A percentile compares a stretch with the other conserved stretches of the same genome.
Conservation (phyloP, 1,140 invertebrate genomes). For the Zaprionus nigranus region DNA sequence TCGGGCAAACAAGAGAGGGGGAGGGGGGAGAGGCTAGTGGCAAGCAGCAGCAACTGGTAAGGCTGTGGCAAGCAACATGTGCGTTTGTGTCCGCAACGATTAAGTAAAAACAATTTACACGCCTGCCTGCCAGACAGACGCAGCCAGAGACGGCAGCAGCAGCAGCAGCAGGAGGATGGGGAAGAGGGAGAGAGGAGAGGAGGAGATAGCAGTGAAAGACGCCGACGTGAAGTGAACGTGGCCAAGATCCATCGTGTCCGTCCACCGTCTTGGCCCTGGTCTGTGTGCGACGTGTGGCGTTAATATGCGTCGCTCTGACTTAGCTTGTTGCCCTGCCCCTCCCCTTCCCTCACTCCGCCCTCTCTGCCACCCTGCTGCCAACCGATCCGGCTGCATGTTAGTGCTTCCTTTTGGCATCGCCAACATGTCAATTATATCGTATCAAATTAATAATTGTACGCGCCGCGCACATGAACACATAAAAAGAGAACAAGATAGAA, state of each 20-base stretch:
- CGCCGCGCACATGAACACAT: conserved; percentile 58
- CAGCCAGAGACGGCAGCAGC: conserved; percentile 7
- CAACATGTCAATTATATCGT: conserved; percentile 84
- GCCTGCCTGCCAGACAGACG: conserved; percentile 68
- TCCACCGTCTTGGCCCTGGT: conserved; percentile 18
- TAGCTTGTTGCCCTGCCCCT: conserved; percentile 57
- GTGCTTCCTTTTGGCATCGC: conserved; percentile 81
- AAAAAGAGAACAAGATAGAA: conserved; percentile 19
- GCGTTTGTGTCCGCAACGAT: conserved; percentile 81
- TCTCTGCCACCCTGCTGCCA: conserved; percentile 27
- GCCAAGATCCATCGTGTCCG: conserved; percentile 33
- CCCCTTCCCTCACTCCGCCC: neutral
- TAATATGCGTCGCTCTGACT: conserved; percentile 75
- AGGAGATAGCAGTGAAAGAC: neutral
- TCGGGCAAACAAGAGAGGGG: conserved; percentile 34
- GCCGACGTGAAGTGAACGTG: conserved; percentile 16
- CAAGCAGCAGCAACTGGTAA: conserved; percentile 28
- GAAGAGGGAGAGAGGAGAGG: too few relatives aligned
- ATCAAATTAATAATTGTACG: conserved; percentile 84
- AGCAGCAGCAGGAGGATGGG: neutral
- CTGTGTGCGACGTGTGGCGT: conserved; percentile 65
- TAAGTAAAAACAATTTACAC: conserved; percentile 84
- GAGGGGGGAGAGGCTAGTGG: conserved; percentile 21
- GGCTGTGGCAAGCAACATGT: conserved; percentile 66
- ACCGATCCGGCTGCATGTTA: conserved; percentile 59